A percentile compares a stretch with the other conserved stretches of the same genome.
Evolutionary conservation across 2,888 invertebrate genomes (phyloP).

Genomic region (Merodon equestris): DNA sequence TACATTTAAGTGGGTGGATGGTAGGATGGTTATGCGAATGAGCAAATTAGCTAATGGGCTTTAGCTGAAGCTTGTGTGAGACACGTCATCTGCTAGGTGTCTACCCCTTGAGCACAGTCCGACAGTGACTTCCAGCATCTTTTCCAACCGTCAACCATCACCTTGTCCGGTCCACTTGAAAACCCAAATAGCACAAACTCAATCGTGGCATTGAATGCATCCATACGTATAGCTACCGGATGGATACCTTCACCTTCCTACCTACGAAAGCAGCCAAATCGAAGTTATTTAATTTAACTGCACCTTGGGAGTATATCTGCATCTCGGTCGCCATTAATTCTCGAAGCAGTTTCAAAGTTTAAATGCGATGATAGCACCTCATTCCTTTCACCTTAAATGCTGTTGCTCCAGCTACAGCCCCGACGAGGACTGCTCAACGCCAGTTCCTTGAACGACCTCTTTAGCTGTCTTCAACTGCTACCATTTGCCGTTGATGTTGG

Average conservation of each 20-base stretch:
- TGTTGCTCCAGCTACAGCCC: neutral
- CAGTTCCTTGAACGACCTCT: conserved; percentile 58
- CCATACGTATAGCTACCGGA: too few relatives aligned
- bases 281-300: conserved; percentile 69
- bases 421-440: conserved; percentile 34
- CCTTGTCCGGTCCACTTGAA: too few relatives aligned
- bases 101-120: too few relatives aligned
- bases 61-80: too few relatives aligned
- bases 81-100: too few relatives aligned
- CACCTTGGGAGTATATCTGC: conserved; percentile 66
- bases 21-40: neutral
- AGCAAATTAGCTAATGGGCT: conserved; percentile 51
- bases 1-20: conserved; percentile 22
- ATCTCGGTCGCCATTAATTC: conserved; percentile 68
- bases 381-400: conserved; percentile 60
- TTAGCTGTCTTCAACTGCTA: conserved; percentile 50
- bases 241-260: too few relatives aligned
- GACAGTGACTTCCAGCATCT: too few relatives aligned
- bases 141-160: too few relatives aligned
- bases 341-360: conserved; percentile 65
- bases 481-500: too few relatives aligned
- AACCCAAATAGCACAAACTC: too few relatives aligned
- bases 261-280: conserved; percentile 29
- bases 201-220: too few relatives aligned
- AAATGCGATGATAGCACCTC: conserved; percentile 66